Evolutionary conservation across 2,888 invertebrate species (phyloP).

Genomic region (Disparrhopalites patrizii): DNA sequence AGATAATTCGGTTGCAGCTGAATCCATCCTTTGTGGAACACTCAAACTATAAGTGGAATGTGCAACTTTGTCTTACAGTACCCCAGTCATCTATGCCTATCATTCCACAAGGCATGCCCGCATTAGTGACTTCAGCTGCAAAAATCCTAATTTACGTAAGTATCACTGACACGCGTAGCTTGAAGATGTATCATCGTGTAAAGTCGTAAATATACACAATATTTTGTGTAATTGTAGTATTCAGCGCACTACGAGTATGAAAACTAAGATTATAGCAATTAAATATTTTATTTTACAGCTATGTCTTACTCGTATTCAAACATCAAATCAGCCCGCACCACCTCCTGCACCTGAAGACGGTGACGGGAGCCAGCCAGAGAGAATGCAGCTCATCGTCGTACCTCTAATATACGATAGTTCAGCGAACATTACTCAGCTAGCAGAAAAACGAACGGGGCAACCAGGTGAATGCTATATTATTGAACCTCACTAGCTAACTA

Average conservation of each 20-base stretch:
- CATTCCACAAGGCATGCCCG: conserved; percentile 84
- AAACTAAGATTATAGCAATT: not conserved
- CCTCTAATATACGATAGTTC: conserved; percentile 86
- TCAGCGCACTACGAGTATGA: not conserved
- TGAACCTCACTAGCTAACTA: too few relatives aligned
- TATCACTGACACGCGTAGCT: conserved; percentile 49
- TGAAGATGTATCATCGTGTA: too few relatives aligned
- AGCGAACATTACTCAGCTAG: conserved; percentile 78
- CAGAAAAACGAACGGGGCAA: conserved; percentile 66
- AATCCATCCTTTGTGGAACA: conserved; percentile 53
- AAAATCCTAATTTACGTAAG: conserved; percentile 91
- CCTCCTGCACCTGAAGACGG: conserved; percentile 4
- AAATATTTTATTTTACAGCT: conserved; percentile 60
- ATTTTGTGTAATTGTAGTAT: not conserved
- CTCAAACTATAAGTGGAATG: conserved; percentile 74
- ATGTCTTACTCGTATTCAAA: conserved; percentile 65
- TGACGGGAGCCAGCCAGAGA: conserved; percentile 31
- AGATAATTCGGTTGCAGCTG: conserved; percentile 72
- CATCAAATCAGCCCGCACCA: not conserved
- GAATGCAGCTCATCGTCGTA: conserved; percentile 66
- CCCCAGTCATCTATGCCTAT: conserved; percentile 82
- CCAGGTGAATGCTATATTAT: conserved; percentile 39
- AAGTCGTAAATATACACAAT: too few relatives aligned
- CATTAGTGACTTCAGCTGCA: conserved; percentile 75
- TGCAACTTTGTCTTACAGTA: conserved; percentile 87